Evolutionary conservation across 2,888 invertebrate genomes (phyloP).

Genomic region (Caenorhabditis sinica): DNA sequence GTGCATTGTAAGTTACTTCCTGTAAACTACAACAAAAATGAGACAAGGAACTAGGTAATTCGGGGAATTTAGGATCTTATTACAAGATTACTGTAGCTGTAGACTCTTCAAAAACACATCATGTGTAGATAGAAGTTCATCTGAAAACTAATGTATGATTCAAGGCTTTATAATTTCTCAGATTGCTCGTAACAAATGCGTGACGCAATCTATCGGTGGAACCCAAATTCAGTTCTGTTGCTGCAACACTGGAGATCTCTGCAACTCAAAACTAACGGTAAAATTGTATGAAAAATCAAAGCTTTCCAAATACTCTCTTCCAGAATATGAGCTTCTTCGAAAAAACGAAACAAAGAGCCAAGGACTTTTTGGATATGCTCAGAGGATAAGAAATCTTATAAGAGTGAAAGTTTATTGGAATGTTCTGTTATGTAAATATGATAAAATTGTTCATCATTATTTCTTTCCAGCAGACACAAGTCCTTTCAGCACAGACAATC

Average conservation of each 20-base stretch:
- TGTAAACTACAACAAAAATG: too few relatives aligned
- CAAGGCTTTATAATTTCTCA: slow-evolving; percentile 15
- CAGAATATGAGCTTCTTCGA: slow-evolving; percentile 69
- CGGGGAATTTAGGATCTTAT: too few relatives aligned
- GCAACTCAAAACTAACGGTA: slow-evolving; percentile 72
- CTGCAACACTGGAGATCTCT: slow-evolving; percentile 73
- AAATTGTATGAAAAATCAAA: too few relatives aligned
- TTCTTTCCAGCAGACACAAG: slow-evolving; percentile 54
- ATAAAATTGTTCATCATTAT: slow-evolving; percentile 9
- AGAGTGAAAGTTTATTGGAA: neutral
- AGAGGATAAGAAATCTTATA: slow-evolving; percentile 51
- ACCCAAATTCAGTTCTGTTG: slow-evolving; percentile 68
- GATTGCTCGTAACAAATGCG: slow-evolving; percentile 68
- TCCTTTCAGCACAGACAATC: slow-evolving; percentile 64
- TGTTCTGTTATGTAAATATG: slow-evolving; percentile 2
- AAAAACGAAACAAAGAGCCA: slow-evolving; percentile 65
- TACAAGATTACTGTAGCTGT: too few relatives aligned
- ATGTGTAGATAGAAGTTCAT: too few relatives aligned
- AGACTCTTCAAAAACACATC: too few relatives aligned
- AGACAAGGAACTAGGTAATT: too few relatives aligned
- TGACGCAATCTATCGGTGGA: slow-evolving; percentile 65
- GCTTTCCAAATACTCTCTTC: neutral
- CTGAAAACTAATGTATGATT: too few relatives aligned
- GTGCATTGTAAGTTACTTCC: slow-evolving; percentile 64
- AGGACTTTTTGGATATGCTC: slow-evolving; percentile 65